Evolutionary conservation across 1,140 invertebrate genomes (phyloP).

Genomic region (Tyrophagus putrescentiae): DNA sequence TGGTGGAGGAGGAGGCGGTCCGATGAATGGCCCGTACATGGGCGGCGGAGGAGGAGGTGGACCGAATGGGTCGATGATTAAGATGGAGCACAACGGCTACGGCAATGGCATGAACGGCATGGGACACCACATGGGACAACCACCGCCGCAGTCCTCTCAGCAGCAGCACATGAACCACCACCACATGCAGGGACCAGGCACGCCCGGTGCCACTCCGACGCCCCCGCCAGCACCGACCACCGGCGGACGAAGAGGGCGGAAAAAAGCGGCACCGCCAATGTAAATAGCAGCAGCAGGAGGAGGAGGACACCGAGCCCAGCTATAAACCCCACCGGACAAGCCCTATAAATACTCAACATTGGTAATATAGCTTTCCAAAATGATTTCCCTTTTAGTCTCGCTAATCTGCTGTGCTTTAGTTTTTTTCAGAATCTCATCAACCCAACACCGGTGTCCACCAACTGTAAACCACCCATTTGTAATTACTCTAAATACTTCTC

Average conservation of each 20-base stretch:
- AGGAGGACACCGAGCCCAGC: no score
- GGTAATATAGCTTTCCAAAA: no score
- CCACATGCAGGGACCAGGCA: neutral
- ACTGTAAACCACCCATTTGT: no score
- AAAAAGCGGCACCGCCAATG: conserved; percentile 51
- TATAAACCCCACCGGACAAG: no score
- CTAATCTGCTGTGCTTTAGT: no score
- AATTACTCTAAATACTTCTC: no score
- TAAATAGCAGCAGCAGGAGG: no score
- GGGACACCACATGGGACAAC: neutral
- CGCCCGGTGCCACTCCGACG: conserved; percentile 4
- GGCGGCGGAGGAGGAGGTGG: neutral
- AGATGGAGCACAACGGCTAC: conserved; percentile 4
- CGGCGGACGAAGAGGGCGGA: conserved; percentile 33
- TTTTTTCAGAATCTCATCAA: no score
- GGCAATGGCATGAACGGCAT: conserved; percentile 7
- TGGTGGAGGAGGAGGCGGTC: neutral
- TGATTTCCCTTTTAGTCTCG: no score
- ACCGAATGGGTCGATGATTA: neutral
- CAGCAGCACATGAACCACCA: neutral
- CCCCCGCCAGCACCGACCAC: conserved; percentile 1
- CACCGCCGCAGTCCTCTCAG: neutral
- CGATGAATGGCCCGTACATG: neutral
- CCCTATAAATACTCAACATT: no score
- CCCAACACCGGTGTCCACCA: no score